A percentile compares a stretch with the other conserved stretches of the same genome.
phyloP scores from a whole-genome alignment of 1,140 invertebrate genomes.

The Pseudomyrmex gracilis region DNA sequence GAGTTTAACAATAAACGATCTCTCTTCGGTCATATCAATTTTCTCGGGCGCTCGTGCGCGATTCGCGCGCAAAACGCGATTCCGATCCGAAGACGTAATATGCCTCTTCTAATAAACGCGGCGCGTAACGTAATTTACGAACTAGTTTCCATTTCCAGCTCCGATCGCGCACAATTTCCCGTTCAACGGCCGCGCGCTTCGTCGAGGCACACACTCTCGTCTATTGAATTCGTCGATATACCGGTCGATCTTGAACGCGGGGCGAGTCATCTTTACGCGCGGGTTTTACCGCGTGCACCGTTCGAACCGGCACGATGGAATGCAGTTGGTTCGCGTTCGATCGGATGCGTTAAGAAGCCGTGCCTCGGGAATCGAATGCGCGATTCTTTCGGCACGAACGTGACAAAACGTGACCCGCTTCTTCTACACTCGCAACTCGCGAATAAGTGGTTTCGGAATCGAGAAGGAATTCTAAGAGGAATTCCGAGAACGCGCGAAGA shows the following conservation, averaged over 20 bases:
- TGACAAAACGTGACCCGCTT: conserved; percentile 48
- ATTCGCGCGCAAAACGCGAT: background rate
- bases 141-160: conserved; percentile 33
- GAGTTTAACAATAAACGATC: conserved; percentile 12
- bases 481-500: background rate
- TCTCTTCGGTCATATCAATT: conserved; percentile 13
- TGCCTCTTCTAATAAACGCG: conserved; percentile 12
- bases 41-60: conserved; percentile 24
- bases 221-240: conserved; percentile 47
- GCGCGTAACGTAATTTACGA: conserved; percentile 8
- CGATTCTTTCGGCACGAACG: conserved; percentile 49
- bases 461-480: background rate
- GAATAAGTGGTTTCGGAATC: background rate
- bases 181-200: conserved; percentile 29
- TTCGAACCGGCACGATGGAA: conserved; percentile 71
- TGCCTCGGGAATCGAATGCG: conserved; percentile 39
- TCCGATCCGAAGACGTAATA: conserved; percentile 5
- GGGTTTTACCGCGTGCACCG: conserved; percentile 75
- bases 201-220: background rate
- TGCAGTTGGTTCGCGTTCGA: conserved; percentile 71
- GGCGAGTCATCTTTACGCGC: conserved; percentile 78
- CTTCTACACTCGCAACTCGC: background rate
- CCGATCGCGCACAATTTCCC: conserved; percentile 24
- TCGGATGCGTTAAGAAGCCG: conserved; percentile 57
- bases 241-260: conserved; percentile 50